These are phyloP conservation scores for Plebejus anna DNA, from an alignment of 2,888 invertebrate species.

Conservation along the genomic window DNA sequence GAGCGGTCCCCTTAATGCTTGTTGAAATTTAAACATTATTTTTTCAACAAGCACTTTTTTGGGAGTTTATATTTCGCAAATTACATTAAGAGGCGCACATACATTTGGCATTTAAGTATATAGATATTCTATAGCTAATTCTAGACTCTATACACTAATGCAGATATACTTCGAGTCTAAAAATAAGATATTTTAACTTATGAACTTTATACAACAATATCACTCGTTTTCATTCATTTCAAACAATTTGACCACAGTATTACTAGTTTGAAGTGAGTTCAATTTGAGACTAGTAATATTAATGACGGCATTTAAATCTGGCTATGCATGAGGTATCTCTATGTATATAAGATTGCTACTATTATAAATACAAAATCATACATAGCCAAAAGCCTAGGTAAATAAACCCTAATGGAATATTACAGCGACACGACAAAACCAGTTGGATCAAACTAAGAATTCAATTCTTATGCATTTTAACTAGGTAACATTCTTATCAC, in stretches of 20 bases:
- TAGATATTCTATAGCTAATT: conserved; percentile 44
- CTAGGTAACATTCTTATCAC: conserved; percentile 60
- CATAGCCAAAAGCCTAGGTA: not conserved
- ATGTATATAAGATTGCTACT: not conserved
- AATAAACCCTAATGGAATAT: not conserved
- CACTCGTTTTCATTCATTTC: conserved; percentile 47
- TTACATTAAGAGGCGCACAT: conserved; percentile 51
- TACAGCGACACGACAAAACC: conserved; percentile 12
- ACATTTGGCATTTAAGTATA: conserved; percentile 41
- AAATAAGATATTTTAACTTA: conserved; percentile 60
- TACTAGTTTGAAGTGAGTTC: conserved; percentile 40
- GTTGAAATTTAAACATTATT: conserved; percentile 21
- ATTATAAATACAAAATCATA: not conserved
- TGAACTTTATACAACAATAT: conserved; percentile 51
- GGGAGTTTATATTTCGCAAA: conserved; percentile 40
- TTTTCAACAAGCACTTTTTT: conserved; percentile 26
- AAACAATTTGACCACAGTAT: conserved; percentile 46
- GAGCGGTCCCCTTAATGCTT: conserved; percentile 33
- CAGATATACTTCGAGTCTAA: conserved; percentile 64
- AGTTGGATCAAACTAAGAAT: conserved; percentile 37
- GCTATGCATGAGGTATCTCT: not conserved
- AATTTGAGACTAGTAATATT: conserved; percentile 51
- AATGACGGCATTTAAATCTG: conserved; percentile 37
- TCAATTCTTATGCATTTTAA: conserved; percentile 52
- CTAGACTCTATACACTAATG: conserved; percentile 54